These are phyloP conservation scores for Eledone cirrhosa DNA, from an alignment of 2,888 invertebrate species.

Conservation along the genomic window DNA sequence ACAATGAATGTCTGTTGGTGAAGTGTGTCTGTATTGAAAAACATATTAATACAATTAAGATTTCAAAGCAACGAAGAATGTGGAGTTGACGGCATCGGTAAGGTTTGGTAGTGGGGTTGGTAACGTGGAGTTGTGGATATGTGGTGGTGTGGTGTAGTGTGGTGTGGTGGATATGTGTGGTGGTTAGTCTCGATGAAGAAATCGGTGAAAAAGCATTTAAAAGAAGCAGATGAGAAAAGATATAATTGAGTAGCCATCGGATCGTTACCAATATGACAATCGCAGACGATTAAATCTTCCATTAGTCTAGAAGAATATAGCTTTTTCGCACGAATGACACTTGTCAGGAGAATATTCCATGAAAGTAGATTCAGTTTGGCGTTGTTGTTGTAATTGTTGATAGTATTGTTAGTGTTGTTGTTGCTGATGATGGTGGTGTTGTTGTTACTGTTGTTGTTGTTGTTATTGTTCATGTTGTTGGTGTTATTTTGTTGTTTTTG, in stretches of 20 bases:
- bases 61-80: conserved; percentile 10
- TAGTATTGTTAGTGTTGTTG: no score
- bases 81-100: neutral
- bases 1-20: conserved; percentile 22
- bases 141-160: neutral
- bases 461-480: no score
- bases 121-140: neutral
- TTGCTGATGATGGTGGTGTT: no score
- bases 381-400: no score
- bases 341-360: neutral
- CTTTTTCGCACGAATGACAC: conserved; percentile 11
- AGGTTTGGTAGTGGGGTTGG: no score
- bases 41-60: conserved; percentile 26
- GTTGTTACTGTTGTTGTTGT: no score
- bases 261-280: conserved; percentile 6
- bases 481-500: no score
- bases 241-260: neutral
- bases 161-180: neutral
- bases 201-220: neutral
- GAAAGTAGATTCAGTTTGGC: no score
- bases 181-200: neutral
- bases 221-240: neutral
- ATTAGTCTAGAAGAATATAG: conserved; percentile 6
- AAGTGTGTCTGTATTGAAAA: conserved; percentile 23
- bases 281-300: neutral